Conservation (phyloP, 2,797 vertebrate genomes). For the Anomalospiza imberbis region DNA sequence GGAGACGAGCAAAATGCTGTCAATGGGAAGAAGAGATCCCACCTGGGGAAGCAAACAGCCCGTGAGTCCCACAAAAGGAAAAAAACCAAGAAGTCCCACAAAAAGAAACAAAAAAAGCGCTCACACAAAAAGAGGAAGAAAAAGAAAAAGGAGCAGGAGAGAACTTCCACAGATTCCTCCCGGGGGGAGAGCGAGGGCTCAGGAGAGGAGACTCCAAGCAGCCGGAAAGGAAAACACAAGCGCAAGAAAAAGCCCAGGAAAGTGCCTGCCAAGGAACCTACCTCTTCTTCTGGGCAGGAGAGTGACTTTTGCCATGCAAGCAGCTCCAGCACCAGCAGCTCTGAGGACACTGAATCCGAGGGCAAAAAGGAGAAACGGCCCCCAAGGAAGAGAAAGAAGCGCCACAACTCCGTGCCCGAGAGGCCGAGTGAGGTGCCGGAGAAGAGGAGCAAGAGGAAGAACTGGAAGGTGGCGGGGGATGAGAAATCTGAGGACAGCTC, state of each 20-base stretch:
- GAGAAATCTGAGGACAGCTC: slow-evolving; percentile 83
- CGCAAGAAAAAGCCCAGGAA: slow-evolving; percentile 73
- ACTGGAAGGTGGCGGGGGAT: slow-evolving; percentile 86
- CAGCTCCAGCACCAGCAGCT: slow-evolving; percentile 74
- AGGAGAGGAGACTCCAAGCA: slow-evolving; percentile 59
- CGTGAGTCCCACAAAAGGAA: slow-evolving; percentile 77
- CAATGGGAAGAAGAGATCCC: slow-evolving; percentile 77
- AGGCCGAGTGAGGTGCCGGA: slow-evolving; percentile 61
- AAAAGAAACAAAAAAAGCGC: slow-evolving; percentile 90
- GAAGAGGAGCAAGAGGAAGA: slow-evolving; percentile 84
- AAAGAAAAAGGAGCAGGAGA: slow-evolving; percentile 75
- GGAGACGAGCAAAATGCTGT: slow-evolving; percentile 63
- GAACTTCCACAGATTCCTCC: slow-evolving; percentile 68
- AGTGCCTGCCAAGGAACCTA: slow-evolving; percentile 70
- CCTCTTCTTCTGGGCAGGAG: slow-evolving; percentile 74
- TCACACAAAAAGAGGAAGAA: slow-evolving; percentile 81
- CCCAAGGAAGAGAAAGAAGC: slow-evolving; percentile 65
- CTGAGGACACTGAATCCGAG: slow-evolving; percentile 69
- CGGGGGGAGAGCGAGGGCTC: slow-evolving; percentile 71
- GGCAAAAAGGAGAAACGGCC: slow-evolving; percentile 65
- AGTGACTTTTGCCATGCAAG: slow-evolving; percentile 71
- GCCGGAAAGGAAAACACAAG: slow-evolving; percentile 74
- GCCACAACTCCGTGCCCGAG: slow-evolving; percentile 20
- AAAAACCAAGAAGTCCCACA: slow-evolving; percentile 87
- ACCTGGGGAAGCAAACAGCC: slow-evolving; percentile 68